Evolutionary conservation across 53 echinoderm and acorn worm genomes (phyloP).

Genomic region (Mesocentrotus franciscanus): DNA sequence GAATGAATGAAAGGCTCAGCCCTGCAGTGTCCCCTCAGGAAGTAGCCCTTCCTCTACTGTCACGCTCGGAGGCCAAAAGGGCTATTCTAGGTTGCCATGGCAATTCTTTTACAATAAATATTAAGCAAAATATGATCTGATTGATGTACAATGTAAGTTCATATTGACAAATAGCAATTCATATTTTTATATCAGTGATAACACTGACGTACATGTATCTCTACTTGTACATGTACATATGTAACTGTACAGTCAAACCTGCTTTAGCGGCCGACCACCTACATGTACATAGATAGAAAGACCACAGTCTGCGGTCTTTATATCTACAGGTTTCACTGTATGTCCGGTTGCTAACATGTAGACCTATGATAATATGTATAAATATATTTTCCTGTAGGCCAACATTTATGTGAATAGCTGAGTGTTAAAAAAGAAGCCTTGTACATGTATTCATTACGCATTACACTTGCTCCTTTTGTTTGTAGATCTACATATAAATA

Average conservation of each 20-base stretch:
- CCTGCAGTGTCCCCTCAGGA: not conserved
- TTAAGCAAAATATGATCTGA: no score
- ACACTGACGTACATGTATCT: not conserved
- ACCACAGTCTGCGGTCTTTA: no score
- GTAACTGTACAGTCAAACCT: not conserved
- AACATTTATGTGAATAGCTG: not conserved
- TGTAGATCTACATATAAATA: no score
- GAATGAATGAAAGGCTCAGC: not conserved
- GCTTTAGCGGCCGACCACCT: no score
- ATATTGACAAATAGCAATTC: not conserved
- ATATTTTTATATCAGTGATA: not conserved
- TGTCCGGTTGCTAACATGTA: no score
- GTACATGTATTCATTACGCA: not conserved
- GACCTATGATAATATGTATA: no score
- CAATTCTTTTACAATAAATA: not conserved
- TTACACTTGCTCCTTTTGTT: not conserved
- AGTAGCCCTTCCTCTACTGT: conserved; percentile 11
- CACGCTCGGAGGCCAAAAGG: not conserved
- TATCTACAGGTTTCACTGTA: no score
- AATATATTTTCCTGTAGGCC: not conserved
- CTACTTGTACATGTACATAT: not conserved
- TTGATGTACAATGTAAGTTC: no score
- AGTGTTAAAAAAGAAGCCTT: not conserved
- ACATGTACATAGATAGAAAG: no score
- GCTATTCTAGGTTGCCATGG: not conserved